phyloP scores from a whole-genome alignment of 2,113 vertebrate genomes.

The Myrmecophaga tridactyla region DNA sequence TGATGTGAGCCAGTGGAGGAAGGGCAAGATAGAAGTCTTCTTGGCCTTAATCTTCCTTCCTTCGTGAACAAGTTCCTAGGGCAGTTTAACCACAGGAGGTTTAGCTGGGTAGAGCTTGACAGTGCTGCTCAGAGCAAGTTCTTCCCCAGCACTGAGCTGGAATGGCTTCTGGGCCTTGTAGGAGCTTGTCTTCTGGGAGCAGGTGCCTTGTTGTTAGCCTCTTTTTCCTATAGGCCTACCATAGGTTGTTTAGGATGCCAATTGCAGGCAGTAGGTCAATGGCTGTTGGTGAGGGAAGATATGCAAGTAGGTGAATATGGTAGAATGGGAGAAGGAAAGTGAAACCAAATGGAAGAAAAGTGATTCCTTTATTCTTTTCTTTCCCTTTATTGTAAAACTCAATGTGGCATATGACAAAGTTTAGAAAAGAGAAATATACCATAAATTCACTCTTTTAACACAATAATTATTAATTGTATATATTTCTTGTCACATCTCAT shows the following conservation, averaged over 20 bases:
- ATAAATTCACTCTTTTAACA: conserved; percentile 43
- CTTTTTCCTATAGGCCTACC: background rate
- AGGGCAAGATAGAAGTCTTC: background rate
- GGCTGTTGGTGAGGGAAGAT: background rate
- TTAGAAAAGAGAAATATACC: conserved; percentile 24
- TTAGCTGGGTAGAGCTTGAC: conserved; percentile 14
- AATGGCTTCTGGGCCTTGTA: background rate
- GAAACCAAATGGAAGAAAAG: conserved; percentile 1
- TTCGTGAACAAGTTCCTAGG: conserved; percentile 16
- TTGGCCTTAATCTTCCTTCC: background rate
- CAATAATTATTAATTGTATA: conserved; percentile 26
- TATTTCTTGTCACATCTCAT: conserved; percentile 36
- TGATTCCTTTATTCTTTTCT: conserved; percentile 44
- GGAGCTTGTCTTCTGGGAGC: background rate
- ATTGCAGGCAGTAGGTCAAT: conserved; percentile 1
- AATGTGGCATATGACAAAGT: background rate
- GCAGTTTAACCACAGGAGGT: background rate
- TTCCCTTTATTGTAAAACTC: conserved; percentile 41
- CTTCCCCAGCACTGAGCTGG: background rate
- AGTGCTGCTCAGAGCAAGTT: background rate
- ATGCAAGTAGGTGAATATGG: background rate
- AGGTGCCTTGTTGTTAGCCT: background rate
- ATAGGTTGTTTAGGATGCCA: background rate
- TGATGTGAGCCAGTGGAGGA: background rate
- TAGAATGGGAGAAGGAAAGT: background rate